phyloP scores from a whole-genome alignment of 2,113 vertebrate genomes.

The Mormyrus lacerda region DNA sequence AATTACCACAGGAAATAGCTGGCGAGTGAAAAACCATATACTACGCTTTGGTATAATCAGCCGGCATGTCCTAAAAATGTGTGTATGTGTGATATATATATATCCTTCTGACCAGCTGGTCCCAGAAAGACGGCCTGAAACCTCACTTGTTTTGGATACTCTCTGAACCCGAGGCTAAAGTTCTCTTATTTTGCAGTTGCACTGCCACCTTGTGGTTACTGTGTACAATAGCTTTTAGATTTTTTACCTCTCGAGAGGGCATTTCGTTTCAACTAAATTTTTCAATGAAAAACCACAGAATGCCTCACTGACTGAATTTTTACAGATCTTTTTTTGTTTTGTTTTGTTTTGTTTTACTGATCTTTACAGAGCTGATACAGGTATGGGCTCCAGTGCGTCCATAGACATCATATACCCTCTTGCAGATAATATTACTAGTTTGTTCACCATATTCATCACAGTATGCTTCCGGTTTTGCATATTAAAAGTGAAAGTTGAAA shows the following conservation, averaged over 20 bases:
- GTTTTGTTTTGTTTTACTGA: too few species aligned
- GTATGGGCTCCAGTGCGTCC: neutral
- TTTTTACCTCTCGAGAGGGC: neutral
- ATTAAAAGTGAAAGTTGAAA: neutral
- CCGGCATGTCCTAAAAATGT: neutral
- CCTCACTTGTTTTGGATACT: neutral
- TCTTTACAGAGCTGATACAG: neutral
- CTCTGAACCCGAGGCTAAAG: neutral
- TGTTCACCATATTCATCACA: neutral
- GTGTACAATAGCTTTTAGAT: conserved; percentile 16
- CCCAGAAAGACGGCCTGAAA: neutral
- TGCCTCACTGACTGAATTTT: neutral
- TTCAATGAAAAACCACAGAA: too few species aligned
- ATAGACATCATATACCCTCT: neutral
- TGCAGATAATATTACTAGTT: neutral
- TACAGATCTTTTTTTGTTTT: too few species aligned
- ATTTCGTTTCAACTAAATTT: neutral
- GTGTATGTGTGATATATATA: neutral
- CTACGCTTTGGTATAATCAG: neutral
- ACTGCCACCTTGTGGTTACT: conserved; percentile 56
- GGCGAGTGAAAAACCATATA: neutral
- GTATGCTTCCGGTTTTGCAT: neutral
- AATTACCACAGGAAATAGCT: neutral
- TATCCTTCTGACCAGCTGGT: neutral
- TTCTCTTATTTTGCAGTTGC: conserved; percentile 26